Evolutionary conservation across 2,113 vertebrate genomes (phyloP), one percentile per base, ranked within the genome.

Genomic region (Dicentrarchus labrax): DNA sequence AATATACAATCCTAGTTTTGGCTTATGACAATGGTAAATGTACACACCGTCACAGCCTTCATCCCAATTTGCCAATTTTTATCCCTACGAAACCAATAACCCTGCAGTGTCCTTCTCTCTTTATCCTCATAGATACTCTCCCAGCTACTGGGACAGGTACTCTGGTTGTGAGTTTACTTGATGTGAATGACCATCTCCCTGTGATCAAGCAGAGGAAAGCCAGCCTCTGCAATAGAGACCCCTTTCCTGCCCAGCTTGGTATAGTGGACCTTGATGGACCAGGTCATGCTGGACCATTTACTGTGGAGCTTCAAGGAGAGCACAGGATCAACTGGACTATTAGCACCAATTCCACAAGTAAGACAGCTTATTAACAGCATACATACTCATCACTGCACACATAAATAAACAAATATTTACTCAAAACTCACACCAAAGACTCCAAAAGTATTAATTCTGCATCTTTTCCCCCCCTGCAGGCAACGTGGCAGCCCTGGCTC

Each of bases 1-100:
- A 92, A 1, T 98, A 98, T 78, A 94, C 83, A 36, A 96, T 96
- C 56, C 71, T 96, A 1, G 81, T 98, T 81, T 87, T 96, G 59
- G 97, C 96, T 0, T 89, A 92, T 0, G 97, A 99, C 82, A 88
- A 90, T 0, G 97, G 97, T 98, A 94, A 93, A 57, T 0, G 6
- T 5, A 1, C 13, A 6, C 47, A n/a, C 47, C 39, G 9, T 10
- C 11, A 45, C n/a, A 61, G 19, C 5, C 2, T 17, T 71, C 7
- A 50, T 74, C 61, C 24, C 6, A 5, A 5, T 62, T 48, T 6
- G 7, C 1, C 22, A 7, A 24, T 45, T 4, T 30, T 30, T 30
- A 3, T 30, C 30, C 30, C 30, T 41, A 17, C 17, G 24, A 45
- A 24, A 70, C 38, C 11, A 24, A 22, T 30, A 38, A 65, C 4